Evolutionary conservation across 2,797 vertebrate species (phyloP).

Genomic region (Danionella dracula): DNA sequence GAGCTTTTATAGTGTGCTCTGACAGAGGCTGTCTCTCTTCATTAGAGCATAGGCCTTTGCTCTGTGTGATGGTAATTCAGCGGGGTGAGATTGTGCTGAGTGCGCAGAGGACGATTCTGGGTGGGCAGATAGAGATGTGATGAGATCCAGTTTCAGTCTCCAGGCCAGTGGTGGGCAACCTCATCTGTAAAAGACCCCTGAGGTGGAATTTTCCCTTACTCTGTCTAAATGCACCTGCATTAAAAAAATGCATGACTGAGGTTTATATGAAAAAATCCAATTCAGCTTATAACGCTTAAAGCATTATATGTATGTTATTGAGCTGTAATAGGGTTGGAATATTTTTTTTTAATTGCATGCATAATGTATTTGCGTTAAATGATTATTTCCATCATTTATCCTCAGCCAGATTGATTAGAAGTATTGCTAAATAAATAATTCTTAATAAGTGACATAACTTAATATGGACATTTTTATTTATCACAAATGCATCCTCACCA

Average conservation of each 20-base stretch:
- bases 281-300: too few species aligned
- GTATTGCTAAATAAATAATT: too few species aligned
- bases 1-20: slow-evolving; percentile 47
- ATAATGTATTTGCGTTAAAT: too few species aligned
- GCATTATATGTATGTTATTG: too few species aligned
- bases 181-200: slow-evolving; percentile 6
- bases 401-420: too few species aligned
- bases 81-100: slow-evolving; percentile 66
- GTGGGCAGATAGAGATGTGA: slow-evolving; percentile 48
- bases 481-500: too few species aligned
- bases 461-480: too few species aligned
- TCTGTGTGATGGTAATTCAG: slow-evolving; percentile 65
- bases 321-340: too few species aligned
- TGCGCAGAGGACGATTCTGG: slow-evolving; percentile 56
- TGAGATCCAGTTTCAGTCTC: slow-evolving; percentile 22
- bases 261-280: not conserved
- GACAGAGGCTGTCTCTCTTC: slow-evolving; percentile 62
- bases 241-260: not conserved
- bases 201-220: not conserved
- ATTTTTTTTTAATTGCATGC: too few species aligned
- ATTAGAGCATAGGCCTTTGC: slow-evolving; percentile 52
- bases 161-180: slow-evolving; percentile 19
- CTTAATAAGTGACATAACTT: too few species aligned
- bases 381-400: too few species aligned
- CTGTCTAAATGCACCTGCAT: slow-evolving; percentile 12